Conservation (phyloP, 2,797 vertebrate genomes). For the Periophthalmus magnuspinnatus region DNA sequence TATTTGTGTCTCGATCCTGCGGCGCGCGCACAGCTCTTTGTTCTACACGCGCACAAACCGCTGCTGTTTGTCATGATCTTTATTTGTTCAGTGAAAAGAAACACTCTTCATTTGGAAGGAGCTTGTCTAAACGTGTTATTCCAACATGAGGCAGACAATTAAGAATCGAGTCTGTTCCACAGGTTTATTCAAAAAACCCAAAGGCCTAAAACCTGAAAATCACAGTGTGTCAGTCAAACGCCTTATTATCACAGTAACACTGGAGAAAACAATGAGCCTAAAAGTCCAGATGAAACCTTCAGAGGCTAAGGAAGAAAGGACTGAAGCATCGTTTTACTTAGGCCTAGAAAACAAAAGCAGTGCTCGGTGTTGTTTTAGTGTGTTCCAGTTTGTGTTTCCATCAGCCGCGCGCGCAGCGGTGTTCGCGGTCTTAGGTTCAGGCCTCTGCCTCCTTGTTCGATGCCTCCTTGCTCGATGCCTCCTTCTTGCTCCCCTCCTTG, state of each 20-base stretch:
- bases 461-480: conserved; percentile 53
- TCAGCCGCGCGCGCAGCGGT: not conserved
- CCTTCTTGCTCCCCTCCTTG: conserved; percentile 72
- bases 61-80: conserved; percentile 12
- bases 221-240: conserved; percentile 9
- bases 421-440: conserved; percentile 46
- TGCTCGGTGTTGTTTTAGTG: conserved; percentile 19
- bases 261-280: not conserved
- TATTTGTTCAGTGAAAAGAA: conserved; percentile 58
- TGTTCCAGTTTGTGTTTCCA: conserved; percentile 12
- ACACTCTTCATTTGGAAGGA: not conserved
- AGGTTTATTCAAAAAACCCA: conserved; percentile 42
- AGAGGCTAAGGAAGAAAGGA: not conserved
- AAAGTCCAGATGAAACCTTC: not conserved
- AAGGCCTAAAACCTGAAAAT: conserved; percentile 20
- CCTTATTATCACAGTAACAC: not conserved
- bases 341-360: conserved; percentile 16
- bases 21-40: conserved; percentile 12
- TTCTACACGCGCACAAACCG: not conserved
- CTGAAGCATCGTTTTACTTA: not conserved
- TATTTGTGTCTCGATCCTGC: not conserved
- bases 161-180: conserved; percentile 44
- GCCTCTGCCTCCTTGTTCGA: conserved; percentile 34
- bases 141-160: conserved; percentile 27
- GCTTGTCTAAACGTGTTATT: conserved; percentile 34